These are phyloP conservation scores for Cosmia trapezina DNA, from an alignment of 2,888 invertebrate genomes.

Conservation along the genomic window DNA sequence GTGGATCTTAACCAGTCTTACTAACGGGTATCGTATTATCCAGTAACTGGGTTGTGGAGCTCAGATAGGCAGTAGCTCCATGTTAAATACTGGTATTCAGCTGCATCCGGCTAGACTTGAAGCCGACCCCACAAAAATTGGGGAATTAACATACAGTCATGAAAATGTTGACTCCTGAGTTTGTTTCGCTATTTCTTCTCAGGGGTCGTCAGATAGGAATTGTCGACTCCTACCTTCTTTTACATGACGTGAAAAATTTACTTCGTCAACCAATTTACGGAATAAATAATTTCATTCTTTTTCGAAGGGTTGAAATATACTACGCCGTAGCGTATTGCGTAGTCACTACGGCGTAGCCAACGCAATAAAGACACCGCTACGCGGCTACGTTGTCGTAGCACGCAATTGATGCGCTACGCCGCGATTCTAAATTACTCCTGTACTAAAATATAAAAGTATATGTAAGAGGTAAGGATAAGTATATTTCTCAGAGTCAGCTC, in stretches of 20 bases:
- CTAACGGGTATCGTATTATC: too few relatives aligned
- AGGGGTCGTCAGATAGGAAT: too few relatives aligned
- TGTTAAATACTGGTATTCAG: too few relatives aligned
- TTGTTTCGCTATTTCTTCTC: background rate
- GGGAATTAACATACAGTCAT: too few relatives aligned
- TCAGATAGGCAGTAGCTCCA: too few relatives aligned
- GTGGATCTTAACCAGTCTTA: too few relatives aligned
- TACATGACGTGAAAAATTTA: background rate
- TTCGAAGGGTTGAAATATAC: background rate
- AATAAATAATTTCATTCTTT: background rate
- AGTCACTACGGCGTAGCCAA: conserved; percentile 37
- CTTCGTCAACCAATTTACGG: background rate
- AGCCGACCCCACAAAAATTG: too few relatives aligned
- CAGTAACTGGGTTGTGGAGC: too few relatives aligned
- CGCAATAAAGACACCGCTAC: background rate
- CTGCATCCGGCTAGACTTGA: too few relatives aligned
- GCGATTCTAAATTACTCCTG: background rate
- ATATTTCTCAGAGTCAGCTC: background rate
- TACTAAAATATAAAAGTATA: background rate
- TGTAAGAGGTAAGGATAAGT: background rate
- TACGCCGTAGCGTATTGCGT: background rate
- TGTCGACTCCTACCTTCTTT: too few relatives aligned
- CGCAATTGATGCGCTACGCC: conserved; percentile 3
- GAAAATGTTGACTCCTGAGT: background rate
- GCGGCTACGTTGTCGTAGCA: conserved; percentile 24